Evolutionary conservation across 2,113 vertebrate genomes (phyloP).

Genomic region (Phycodurus eques): DNA sequence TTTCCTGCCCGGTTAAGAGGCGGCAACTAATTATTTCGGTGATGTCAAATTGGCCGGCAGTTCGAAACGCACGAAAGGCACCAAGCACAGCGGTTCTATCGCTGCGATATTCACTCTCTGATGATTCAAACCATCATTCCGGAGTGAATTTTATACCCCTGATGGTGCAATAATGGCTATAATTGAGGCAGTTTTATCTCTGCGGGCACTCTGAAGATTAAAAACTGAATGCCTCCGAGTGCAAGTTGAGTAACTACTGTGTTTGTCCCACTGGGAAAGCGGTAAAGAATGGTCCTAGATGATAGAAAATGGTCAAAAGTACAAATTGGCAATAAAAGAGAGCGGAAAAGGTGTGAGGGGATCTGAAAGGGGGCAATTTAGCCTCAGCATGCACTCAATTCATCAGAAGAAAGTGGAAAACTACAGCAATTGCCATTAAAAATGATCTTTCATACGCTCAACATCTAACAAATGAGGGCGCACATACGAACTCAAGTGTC

Average conservation of each 20-base stretch:
- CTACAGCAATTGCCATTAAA: neutral
- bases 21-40: neutral
- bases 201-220: neutral
- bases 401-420: neutral
- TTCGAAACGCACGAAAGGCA: neutral
- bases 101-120: neutral
- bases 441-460: neutral
- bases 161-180: neutral
- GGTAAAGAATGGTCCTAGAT: neutral
- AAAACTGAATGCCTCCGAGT: neutral
- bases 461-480: too few species aligned
- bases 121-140: neutral
- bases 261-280: neutral
- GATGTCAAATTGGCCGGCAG: neutral
- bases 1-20: slow-evolving; percentile 9
- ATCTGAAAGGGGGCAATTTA: neutral
- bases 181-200: slow-evolving; percentile 1
- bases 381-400: neutral
- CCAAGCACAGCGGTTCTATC: neutral
- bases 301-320: neutral
- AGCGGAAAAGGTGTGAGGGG: neutral
- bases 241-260: neutral
- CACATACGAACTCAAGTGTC: too few species aligned
- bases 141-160: neutral
- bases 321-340: neutral